Evolutionary conservation across 2,888 invertebrate genomes (phyloP).

Genomic region (Notodonta dromedarius): DNA sequence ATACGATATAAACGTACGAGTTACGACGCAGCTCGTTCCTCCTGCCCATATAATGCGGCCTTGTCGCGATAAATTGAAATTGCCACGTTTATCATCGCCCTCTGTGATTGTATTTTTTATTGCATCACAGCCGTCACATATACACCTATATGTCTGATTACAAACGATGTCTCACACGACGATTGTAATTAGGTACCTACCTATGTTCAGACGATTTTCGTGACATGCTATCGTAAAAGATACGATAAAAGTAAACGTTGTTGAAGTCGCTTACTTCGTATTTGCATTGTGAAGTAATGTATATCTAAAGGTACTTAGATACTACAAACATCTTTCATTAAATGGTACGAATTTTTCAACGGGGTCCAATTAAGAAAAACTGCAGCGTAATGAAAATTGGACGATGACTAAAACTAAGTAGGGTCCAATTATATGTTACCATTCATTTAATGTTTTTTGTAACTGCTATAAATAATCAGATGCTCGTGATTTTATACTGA

Average conservation of each 20-base stretch:
- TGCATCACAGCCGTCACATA: conserved; percentile 42
- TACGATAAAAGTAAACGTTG: neutral
- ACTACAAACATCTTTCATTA: too few relatives aligned
- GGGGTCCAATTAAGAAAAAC: too few relatives aligned
- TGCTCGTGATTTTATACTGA: too few relatives aligned
- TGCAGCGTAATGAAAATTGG: too few relatives aligned
- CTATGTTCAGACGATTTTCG: neutral
- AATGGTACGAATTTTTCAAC: too few relatives aligned
- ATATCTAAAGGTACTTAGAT: too few relatives aligned
- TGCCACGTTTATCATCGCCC: conserved; percentile 67
- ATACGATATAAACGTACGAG: conserved; percentile 70
- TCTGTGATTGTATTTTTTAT: conserved; percentile 69
- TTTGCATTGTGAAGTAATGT: too few relatives aligned
- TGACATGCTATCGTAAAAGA: neutral
- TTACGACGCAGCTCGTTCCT: conserved; percentile 64
- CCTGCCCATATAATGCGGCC: conserved; percentile 63
- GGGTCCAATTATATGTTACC: too few relatives aligned
- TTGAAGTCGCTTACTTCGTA: too few relatives aligned
- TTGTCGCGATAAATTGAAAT: conserved; percentile 72
- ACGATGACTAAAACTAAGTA: too few relatives aligned
- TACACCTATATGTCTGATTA: conserved; percentile 45
- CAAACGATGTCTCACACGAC: conserved; percentile 22
- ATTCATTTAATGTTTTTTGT: too few relatives aligned
- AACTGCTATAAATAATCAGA: too few relatives aligned
- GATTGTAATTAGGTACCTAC: conserved; percentile 14